phyloP scores from a whole-genome alignment of 2,113 vertebrate genomes.

The Xyliphius kryptos region DNA sequence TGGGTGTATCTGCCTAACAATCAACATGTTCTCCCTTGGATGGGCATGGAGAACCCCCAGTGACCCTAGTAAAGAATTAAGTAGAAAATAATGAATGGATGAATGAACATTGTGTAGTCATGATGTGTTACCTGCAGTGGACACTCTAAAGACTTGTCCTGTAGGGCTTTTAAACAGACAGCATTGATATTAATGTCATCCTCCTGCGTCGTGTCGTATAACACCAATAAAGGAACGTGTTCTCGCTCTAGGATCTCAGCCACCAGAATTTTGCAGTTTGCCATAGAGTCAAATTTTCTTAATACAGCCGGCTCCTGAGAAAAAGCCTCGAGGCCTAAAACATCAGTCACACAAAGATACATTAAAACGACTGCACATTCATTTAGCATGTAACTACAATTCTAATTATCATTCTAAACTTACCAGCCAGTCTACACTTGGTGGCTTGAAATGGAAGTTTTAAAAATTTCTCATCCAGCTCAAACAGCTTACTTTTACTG shows the following conservation, averaged over 20 bases:
- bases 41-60: too few relatives aligned
- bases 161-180: constrained; percentile 77
- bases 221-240: constrained; percentile 76
- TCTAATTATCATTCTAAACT: constrained; percentile 41
- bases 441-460: constrained; percentile 84
- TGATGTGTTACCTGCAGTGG: constrained; percentile 72
- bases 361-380: not conserved
- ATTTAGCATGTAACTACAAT: too few relatives aligned
- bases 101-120: too few relatives aligned
- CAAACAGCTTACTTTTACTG: constrained; percentile 77
- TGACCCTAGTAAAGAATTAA: too few relatives aligned
- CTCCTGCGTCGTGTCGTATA: constrained; percentile 94
- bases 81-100: too few relatives aligned
- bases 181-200: constrained; percentile 96
- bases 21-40: too few relatives aligned
- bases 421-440: constrained; percentile 90
- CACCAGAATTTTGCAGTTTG: constrained; percentile 82
- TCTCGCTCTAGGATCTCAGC: constrained; percentile 84
- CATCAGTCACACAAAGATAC: constrained; percentile 5
- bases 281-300: constrained; percentile 78
- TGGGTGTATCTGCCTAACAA: too few relatives aligned
- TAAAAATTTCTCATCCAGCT: constrained; percentile 75
- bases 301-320: constrained; percentile 76
- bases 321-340: constrained; percentile 80
- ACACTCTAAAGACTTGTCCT: constrained; percentile 75